Conservation (phyloP, 1,140 invertebrate genomes). For the Grapholita molesta region DNA sequence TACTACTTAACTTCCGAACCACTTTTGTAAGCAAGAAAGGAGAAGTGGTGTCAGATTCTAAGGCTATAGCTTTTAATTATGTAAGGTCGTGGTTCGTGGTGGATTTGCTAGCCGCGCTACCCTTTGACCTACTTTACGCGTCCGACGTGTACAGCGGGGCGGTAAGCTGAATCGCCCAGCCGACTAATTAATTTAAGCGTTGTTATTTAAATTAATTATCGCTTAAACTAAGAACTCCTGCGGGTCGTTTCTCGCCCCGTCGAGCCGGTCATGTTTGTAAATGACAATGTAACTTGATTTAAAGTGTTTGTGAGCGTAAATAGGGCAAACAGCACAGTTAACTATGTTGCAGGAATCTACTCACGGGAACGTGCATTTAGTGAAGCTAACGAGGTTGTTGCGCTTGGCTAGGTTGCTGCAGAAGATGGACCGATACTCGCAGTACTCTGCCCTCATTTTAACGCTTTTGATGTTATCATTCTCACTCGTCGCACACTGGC, state of each 20-base stretch:
- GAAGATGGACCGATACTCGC: constrained; percentile 97
- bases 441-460: constrained; percentile 97
- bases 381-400: constrained; percentile 96
- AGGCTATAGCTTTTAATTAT: constrained; percentile 93
- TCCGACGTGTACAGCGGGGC: constrained; percentile 90
- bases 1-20: constrained; percentile 98
- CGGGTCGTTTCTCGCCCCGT: constrained; percentile 3
- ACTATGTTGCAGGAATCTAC: constrained; percentile 80
- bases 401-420: constrained; percentile 95
- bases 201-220: constrained; percentile 38
- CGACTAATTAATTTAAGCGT: constrained; percentile 43
- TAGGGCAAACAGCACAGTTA: background rate
- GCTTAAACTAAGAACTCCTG: constrained; percentile 30
- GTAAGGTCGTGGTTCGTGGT: constrained; percentile 97
- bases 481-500: constrained; percentile 98
- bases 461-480: constrained; percentile 97
- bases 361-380: constrained; percentile 92
- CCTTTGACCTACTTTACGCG: constrained; percentile 97
- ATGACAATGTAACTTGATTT: background rate
- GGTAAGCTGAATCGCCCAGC: constrained; percentile 79
- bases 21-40: constrained; percentile 99
- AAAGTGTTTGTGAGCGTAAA: background rate
- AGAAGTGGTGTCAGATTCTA: constrained; percentile 97
- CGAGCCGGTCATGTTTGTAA: constrained; percentile 1
- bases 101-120: constrained; percentile 95